A percentile compares a stretch with the other conserved stretches of the same genome.
These are phyloP conservation scores for Cheilosia pagana DNA, from an alignment of 2,888 invertebrate species.

Conservation along the genomic window DNA sequence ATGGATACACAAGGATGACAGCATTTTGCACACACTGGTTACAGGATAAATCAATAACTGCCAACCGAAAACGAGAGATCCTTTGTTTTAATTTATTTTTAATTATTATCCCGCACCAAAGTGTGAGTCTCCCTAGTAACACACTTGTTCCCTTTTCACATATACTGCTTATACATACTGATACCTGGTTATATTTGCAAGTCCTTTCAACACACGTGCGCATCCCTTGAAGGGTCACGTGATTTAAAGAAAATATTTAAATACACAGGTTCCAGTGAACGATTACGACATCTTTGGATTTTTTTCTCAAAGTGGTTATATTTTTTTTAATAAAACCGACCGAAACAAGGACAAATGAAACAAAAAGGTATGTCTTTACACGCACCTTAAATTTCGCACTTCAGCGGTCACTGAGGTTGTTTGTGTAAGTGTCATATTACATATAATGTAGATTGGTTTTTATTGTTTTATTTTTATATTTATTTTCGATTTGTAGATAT, in stretches of 20 bases:
- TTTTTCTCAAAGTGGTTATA: background rate
- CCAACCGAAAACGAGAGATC: slow-evolving; percentile 4
- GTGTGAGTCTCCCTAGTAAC: slow-evolving; percentile 32
- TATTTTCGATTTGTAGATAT: background rate
- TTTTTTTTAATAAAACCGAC: background rate
- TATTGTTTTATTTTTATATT: slow-evolving; percentile 17
- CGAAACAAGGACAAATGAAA: slow-evolving; percentile 2
- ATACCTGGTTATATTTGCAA: no score
- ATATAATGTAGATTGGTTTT: slow-evolving; percentile 23
- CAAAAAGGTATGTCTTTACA: slow-evolving; percentile 17
- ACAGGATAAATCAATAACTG: slow-evolving; percentile 67
- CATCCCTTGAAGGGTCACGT: slow-evolving; percentile 52
- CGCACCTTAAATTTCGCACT: slow-evolving; percentile 68
- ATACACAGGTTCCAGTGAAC: slow-evolving; percentile 10
- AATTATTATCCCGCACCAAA: background rate
- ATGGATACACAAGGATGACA: slow-evolving; percentile 45
- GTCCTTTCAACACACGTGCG: slow-evolving; percentile 52
- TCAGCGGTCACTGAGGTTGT: slow-evolving; percentile 65
- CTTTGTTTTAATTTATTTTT: slow-evolving; percentile 1
- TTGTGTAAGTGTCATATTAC: slow-evolving; percentile 64
- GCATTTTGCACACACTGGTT: slow-evolving; percentile 1
- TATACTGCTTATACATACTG: no score
- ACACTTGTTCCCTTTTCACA: slow-evolving; percentile 29
- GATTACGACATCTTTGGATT: slow-evolving; percentile 21
- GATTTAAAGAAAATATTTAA: slow-evolving; percentile 27